Percentiles rank a stretch among this genome's conserved stretches.
Conservation (phyloP, 2,888 invertebrate genomes). For the Pristionchus maxplancki region DNA sequence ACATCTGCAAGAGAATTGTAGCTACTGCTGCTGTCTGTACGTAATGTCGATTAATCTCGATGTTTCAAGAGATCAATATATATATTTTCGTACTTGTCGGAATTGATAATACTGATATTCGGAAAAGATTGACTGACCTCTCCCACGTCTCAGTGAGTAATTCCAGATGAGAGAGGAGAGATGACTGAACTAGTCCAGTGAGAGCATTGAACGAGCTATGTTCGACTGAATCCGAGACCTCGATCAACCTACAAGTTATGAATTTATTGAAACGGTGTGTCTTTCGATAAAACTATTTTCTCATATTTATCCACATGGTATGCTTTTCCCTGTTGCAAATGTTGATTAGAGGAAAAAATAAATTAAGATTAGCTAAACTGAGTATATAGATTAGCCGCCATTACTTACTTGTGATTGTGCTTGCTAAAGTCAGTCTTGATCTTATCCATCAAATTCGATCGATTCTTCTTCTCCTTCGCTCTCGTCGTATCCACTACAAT, state of each 20-base stretch:
- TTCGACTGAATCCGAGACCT: slow-evolving; percentile 64
- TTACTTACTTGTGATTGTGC: slow-evolving; percentile 59
- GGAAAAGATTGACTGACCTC: slow-evolving; percentile 39
- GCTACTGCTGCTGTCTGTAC: no score
- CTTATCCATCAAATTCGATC: slow-evolving; percentile 69
- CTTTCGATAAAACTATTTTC: no score
- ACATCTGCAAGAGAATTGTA: slow-evolving; percentile 32
- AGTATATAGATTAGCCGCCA: no score
- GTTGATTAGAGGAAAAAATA: no score
- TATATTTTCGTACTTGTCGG: no score
- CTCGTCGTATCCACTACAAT: slow-evolving; percentile 72
- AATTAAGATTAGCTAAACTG: no score
- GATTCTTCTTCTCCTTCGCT: slow-evolving; percentile 72
- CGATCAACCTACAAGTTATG: slow-evolving; percentile 59
- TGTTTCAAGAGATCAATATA: no score
- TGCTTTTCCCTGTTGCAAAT: no score
- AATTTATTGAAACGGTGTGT: no score
- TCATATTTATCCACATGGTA: no score
- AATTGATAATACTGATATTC: no score
- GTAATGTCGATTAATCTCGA: no score
- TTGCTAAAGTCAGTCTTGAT: slow-evolving; percentile 71
- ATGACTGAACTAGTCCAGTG: slow-evolving; percentile 57
- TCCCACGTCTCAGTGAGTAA: slow-evolving; percentile 64
- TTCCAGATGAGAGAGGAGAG: slow-evolving; percentile 61
- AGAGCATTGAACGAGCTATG: slow-evolving; percentile 61